Evolutionary conservation across 1,140 invertebrate species (phyloP), one percentile per base, ranked within the genome.

Genomic region (Marisa cornuarietis): DNA sequence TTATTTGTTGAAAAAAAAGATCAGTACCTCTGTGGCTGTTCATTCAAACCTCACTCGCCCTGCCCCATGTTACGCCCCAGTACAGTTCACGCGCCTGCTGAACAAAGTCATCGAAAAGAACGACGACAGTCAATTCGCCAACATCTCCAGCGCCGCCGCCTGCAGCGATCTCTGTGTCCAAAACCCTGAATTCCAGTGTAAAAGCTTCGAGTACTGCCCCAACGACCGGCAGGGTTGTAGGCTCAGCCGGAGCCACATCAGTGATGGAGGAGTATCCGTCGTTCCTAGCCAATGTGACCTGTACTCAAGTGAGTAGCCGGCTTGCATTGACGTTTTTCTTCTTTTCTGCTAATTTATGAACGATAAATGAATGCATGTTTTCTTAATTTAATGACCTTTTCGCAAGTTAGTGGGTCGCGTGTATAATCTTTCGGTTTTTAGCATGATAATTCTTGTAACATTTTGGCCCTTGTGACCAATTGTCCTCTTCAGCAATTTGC

Each of bases 151-250:
- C 74, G 71, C 83, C 16, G 62, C 79, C 49, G 77, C 80, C n/a
- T 88, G 87, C 80, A 84, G 86, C 14, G 78, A 81, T 58, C 69
- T 81, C 22, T 88, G 87, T 79, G 80, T 85, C 20, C 74, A 77
- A 26, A 85, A 81, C 68, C 61, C 58, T 20, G 80, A 76, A 68
- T 85, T 87, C 69, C 74, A 78, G 16, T 88, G 87, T 73, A 83
- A 85, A 31, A 88, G 87, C 71, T 88, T 85, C 73, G 84, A 86
- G 54, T 86, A 82, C 71, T 88, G 87, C 79, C 66, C 82, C 14
- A 10, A 58, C 9, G 81, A 84, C 71, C 51, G 71, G 6, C 75
- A 76, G 18, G 73, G 76, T 26, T 87, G 86, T 58, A 71, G 82
- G 49, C 82, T 87, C 24, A 87, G 85, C 77, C 81, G 79, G 20